Conservation (phyloP, 2,113 vertebrate species). For the Siniperca chuatsi region DNA sequence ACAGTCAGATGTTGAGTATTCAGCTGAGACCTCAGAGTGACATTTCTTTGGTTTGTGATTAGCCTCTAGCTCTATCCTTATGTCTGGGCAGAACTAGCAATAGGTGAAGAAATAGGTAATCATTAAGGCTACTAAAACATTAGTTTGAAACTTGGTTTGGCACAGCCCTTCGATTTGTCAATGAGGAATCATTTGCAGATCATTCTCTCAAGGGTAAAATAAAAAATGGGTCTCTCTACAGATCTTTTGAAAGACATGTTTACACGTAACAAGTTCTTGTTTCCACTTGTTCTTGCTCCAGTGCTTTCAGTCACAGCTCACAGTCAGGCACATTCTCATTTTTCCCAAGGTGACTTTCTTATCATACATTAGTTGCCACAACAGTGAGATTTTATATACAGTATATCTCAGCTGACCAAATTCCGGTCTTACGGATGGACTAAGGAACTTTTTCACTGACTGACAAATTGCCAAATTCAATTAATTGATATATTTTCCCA, state of each 20-base stretch:
- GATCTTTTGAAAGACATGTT: slow-evolving; percentile 43
- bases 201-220: slow-evolving; percentile 5
- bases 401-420: neutral
- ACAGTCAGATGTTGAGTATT: neutral
- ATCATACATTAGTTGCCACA: slow-evolving; percentile 68
- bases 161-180: neutral
- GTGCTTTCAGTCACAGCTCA: slow-evolving; percentile 31
- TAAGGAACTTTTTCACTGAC: neutral
- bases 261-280: slow-evolving; percentile 62
- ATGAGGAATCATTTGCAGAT: neutral
- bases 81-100: slow-evolving; percentile 27
- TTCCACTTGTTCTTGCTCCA: slow-evolving; percentile 22
- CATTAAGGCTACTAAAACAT: slow-evolving; percentile 48
- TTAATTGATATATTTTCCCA: neutral
- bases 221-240: too few relatives aligned
- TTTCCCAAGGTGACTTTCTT: slow-evolving; percentile 72
- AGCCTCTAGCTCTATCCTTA: neutral
- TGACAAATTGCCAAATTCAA: neutral
- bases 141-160: neutral
- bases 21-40: neutral
- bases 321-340: neutral
- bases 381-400: slow-evolving; percentile 42
- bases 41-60: slow-evolving; percentile 45
- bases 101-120: slow-evolving; percentile 50
- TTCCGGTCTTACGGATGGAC: neutral